phyloP scores from a whole-genome alignment of 2,797 vertebrate species.

The Epinephelus awoara region DNA sequence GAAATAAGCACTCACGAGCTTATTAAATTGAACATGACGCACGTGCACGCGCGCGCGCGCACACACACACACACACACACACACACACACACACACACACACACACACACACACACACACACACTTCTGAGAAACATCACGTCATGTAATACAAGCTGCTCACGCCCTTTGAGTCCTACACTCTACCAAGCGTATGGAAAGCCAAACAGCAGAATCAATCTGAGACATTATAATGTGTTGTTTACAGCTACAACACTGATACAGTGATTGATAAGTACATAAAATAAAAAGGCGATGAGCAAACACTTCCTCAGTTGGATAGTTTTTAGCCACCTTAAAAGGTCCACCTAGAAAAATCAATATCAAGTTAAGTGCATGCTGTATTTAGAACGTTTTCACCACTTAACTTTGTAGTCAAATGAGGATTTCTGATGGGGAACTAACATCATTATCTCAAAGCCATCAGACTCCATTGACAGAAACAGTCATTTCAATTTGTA shows the following conservation, averaged over 20 bases:
- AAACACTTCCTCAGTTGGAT: too few species aligned
- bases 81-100: neutral
- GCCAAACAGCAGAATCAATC: constrained; percentile 33
- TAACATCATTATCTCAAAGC: too few species aligned
- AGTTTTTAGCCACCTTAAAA: too few species aligned
- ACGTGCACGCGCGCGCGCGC: too few species aligned
- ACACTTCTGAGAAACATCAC: constrained; percentile 28
- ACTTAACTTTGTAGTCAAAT: too few species aligned
- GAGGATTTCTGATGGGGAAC: too few species aligned
- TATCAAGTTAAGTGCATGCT: too few species aligned
- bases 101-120: neutral
- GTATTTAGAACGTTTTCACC: too few species aligned
- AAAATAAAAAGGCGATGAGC: too few species aligned
- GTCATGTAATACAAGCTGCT: constrained; percentile 50
- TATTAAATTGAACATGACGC: constrained; percentile 53
- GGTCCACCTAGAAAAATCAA: too few species aligned
- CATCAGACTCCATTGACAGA: too few species aligned
- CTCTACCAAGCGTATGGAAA: constrained; percentile 36
- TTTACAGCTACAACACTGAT: constrained; percentile 60
- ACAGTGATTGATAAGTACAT: neutral
- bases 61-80: neutral
- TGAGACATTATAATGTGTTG: constrained; percentile 43
- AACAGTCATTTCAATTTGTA: too few species aligned
- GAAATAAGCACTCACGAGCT: constrained; percentile 58
- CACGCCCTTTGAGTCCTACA: neutral